Evolutionary conservation across 2,113 vertebrate genomes (phyloP).

Genomic region (Megaceryle torquata): DNA sequence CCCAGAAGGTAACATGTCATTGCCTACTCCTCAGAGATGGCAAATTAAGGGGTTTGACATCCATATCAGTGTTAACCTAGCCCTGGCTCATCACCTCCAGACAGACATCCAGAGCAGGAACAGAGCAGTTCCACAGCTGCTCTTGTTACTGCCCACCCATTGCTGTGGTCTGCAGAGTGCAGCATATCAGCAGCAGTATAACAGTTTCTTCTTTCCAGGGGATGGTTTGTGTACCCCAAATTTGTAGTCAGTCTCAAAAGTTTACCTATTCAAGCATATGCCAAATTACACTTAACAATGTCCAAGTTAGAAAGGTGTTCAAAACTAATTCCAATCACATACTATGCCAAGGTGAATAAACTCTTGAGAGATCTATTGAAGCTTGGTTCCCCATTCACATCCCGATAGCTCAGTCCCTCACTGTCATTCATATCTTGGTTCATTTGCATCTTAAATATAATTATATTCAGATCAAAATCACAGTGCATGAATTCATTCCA

Average conservation of each 20-base stretch:
- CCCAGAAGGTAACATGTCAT: background rate
- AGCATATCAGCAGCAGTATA: rapidly evolving
- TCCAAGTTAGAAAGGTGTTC: background rate
- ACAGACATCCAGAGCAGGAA: background rate
- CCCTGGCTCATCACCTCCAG: background rate
- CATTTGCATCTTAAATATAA: background rate
- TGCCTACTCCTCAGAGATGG: background rate
- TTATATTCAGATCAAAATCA: background rate
- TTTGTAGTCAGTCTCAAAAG: background rate
- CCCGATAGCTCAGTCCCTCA: background rate
- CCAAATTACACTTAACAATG: background rate
- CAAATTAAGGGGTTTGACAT: background rate
- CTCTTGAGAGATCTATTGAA: background rate
- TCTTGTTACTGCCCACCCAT: background rate
- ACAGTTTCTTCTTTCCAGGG: background rate
- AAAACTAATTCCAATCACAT: background rate
- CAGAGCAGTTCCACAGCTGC: background rate
- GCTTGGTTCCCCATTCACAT: background rate
- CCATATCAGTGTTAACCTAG: background rate
- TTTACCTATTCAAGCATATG: background rate
- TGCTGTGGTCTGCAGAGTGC: background rate
- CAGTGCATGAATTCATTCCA: background rate
- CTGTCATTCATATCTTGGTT: background rate
- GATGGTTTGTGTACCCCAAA: background rate
- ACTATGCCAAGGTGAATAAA: background rate